phyloP scores from a whole-genome alignment of 64 coral and sea anemone genomes.

The Actinia tenebrosa region DNA sequence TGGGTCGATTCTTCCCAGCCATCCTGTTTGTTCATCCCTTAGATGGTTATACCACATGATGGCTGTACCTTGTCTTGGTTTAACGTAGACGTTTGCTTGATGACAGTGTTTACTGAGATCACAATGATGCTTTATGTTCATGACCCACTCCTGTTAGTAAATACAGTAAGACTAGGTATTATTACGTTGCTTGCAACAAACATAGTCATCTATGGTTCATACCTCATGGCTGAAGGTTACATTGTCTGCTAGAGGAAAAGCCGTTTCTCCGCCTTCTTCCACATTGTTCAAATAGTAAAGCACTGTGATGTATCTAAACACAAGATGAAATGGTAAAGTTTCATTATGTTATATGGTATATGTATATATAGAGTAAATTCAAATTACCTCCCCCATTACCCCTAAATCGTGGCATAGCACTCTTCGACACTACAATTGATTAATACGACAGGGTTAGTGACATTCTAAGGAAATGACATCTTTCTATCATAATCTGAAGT shows the following conservation, averaged over 20 bases:
- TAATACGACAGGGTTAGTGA: too few relatives aligned
- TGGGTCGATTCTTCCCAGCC: conserved; percentile 60
- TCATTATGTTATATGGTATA: too few relatives aligned
- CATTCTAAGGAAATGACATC: too few relatives aligned
- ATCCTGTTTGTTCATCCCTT: conserved; percentile 54
- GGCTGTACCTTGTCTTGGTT: conserved; percentile 61
- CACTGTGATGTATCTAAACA: conserved; percentile 59
- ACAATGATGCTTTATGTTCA: conserved; percentile 66
- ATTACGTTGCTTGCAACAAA: too few relatives aligned
- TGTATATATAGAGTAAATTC: too few relatives aligned
- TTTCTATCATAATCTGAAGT: too few relatives aligned
- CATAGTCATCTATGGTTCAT: not conserved
- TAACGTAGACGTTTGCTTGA: conserved; percentile 73
- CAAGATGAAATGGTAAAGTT: not conserved
- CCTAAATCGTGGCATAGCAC: too few relatives aligned
- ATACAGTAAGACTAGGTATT: not conserved
- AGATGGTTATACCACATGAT: conserved; percentile 93
- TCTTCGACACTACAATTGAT: too few relatives aligned
- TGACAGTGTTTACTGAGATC: conserved; percentile 82
- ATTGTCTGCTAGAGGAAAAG: conserved; percentile 76
- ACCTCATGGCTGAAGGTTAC: conserved; percentile 72
- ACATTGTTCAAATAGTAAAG: conserved; percentile 70
- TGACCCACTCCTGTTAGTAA: conserved; percentile 47
- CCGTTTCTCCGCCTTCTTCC: conserved; percentile 67
- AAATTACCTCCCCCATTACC: too few relatives aligned